Evolutionary conservation across 2,113 vertebrate genomes (phyloP).

Genomic region (Prochilodus magdalenae): DNA sequence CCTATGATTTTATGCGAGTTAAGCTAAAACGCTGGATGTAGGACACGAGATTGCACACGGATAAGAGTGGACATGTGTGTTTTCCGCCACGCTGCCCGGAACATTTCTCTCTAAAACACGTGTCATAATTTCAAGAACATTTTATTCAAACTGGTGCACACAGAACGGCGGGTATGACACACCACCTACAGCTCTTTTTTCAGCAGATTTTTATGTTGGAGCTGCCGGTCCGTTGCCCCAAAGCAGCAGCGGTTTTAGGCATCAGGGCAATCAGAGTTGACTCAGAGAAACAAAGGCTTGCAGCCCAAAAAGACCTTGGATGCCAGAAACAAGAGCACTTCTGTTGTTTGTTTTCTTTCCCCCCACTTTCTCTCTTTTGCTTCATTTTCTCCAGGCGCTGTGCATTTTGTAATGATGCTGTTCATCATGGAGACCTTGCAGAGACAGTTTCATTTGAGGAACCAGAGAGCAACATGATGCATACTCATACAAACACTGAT

Average conservation of each 20-base stretch:
- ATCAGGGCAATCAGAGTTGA: background rate
- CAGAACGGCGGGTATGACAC: background rate
- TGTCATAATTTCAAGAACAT: background rate
- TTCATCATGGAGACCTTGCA: slow-evolving; percentile 27
- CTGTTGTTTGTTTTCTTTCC: background rate
- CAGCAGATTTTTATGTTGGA: background rate
- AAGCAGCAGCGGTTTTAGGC: background rate
- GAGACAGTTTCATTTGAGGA: slow-evolving; percentile 40
- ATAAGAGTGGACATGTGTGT: background rate
- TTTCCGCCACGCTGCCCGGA: background rate
- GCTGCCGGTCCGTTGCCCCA: slow-evolving; percentile 1
- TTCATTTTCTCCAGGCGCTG: background rate
- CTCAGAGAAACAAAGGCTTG: background rate
- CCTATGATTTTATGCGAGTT: background rate
- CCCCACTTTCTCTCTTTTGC: background rate
- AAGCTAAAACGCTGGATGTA: slow-evolving; percentile 11
- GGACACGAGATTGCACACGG: background rate
- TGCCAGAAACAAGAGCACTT: background rate
- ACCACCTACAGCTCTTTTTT: background rate
- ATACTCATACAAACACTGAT: background rate
- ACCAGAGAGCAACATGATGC: background rate
- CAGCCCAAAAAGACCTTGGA: slow-evolving; percentile 11
- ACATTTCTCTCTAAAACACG: background rate
- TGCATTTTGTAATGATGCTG: slow-evolving; percentile 24
- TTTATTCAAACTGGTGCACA: background rate